Base-by-base conservation (phyloP, 2,888 invertebrate species). In the Campopleginae sp. region DNA sequence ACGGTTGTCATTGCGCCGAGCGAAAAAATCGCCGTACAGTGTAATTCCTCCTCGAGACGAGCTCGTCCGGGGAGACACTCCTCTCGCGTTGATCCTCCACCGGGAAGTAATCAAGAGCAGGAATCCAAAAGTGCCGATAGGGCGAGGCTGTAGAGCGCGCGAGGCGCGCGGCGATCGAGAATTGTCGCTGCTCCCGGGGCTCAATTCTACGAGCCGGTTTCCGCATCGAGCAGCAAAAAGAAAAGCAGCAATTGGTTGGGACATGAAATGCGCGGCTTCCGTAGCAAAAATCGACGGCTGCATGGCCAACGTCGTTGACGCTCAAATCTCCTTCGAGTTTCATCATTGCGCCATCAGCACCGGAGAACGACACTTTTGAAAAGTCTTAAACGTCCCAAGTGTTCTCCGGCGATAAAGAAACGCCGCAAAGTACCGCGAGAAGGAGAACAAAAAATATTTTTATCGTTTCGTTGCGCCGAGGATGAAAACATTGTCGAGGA, bases 71-170 rank as follows among this genome's bases (percentile, higher is more conserved):
- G 42, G 23, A 58, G n/a, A n/a, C n/a, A n/a, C n/a, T 44, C 61
- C 72, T 68, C n/a, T 31, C 58, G 12, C 51, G 12, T 33, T 66
- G 70, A 80, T 80, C 68, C 75, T n/a, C 27, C 58, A 86, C 86
- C 86, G 86, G 86, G 86, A 86, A 86, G 86, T 83, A 82, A 86
- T 86, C 86, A 82, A 75, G 86, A 74, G n/a, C n/a, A n/a, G 83
- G 83, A 83, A 86, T 86, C 86, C 74, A 31, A 86, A 86, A 86
- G 68, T 80, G 80, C 80, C 75, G 80, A 82, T 63, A 54, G 17
- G 31, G 70, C 76, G 72, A 68, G 72, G 77, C 54, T 72, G 51
- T 14, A 46, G n/a, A n/a, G n/a, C n/a, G n/a, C 19, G 1, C 5
- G 33, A 2, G 5, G 33, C 33, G 38, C 8, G 19, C 6, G 61